Evolutionary conservation across 2,113 vertebrate genomes (phyloP).

Genomic region (Gobiocypris rarus): DNA sequence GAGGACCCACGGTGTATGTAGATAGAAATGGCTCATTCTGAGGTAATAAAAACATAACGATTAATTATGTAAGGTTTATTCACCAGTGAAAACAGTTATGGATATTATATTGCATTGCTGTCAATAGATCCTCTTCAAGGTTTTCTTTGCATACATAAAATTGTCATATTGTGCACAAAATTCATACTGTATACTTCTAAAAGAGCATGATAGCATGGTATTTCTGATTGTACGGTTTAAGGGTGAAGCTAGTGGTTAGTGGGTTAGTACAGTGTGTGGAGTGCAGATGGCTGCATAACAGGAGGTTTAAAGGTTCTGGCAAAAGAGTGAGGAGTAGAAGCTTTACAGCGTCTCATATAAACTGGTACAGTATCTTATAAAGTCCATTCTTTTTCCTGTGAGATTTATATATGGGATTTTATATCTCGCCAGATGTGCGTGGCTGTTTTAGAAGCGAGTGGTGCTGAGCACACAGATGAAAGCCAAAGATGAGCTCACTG

Average conservation of each 20-base stretch:
- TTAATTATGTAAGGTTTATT: no score
- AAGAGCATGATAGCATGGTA: not conserved
- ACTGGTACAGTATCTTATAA: slow-evolving; percentile 53
- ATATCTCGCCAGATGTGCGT: slow-evolving; percentile 55
- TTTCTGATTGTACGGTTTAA: slow-evolving; percentile 2
- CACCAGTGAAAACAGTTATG: no score
- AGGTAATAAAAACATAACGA: no score
- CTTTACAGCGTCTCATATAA: slow-evolving; percentile 54
- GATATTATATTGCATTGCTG: no score
- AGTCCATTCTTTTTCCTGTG: slow-evolving; percentile 55
- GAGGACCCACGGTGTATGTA: no score
- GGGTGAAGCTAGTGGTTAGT: slow-evolving; percentile 19
- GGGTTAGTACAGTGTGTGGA: slow-evolving; percentile 26
- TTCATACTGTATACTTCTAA: not conserved
- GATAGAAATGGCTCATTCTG: no score
- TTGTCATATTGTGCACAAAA: not conserved
- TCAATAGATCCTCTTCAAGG: not conserved
- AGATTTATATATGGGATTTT: slow-evolving; percentile 51
- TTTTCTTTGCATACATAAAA: not conserved
- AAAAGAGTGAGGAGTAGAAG: slow-evolving; percentile 19
- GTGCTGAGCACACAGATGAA: slow-evolving; percentile 26
- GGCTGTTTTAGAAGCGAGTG: slow-evolving; percentile 37
- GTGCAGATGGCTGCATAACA: slow-evolving; percentile 53
- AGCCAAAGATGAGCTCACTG: slow-evolving; percentile 59
- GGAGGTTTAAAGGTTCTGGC: slow-evolving; percentile 50